phyloP scores from a whole-genome alignment of 2,113 vertebrate genomes.

The Coturnix japonica region DNA sequence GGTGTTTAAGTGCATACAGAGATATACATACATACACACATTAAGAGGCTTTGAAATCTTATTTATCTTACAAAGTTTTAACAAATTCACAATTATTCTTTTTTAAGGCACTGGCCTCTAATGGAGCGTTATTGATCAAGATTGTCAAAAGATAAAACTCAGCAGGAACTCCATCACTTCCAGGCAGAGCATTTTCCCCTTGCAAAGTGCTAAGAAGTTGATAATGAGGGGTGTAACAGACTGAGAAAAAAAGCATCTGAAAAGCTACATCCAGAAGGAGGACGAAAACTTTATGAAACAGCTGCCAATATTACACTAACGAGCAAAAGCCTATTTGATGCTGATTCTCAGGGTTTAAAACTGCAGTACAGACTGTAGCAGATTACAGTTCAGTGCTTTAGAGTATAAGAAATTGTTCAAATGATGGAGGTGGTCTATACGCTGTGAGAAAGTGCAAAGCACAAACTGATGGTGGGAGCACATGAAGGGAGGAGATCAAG shows the following conservation, averaged over 20 bases:
- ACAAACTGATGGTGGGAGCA: constrained; percentile 26
- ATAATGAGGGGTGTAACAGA: background rate
- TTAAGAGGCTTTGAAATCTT: background rate
- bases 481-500: constrained; percentile 26
- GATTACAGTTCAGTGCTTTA: constrained; percentile 19
- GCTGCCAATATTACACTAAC: background rate
- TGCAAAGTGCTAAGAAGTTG: constrained; percentile 48
- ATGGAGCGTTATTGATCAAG: constrained; percentile 59
- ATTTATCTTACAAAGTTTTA: constrained; percentile 32
- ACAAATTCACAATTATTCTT: background rate
- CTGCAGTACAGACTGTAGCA: background rate
- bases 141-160: constrained; percentile 42
- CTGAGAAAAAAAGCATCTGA: background rate
- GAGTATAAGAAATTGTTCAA: background rate
- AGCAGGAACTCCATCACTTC: background rate
- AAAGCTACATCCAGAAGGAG: background rate
- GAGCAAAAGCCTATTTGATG: background rate
- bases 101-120: background rate
- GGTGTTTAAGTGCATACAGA: background rate
- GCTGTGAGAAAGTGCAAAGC: constrained; percentile 8
- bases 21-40: fast-evolving
- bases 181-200: constrained; percentile 25
- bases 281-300: background rate
- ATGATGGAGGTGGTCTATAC: background rate
- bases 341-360: background rate